A percentile compares a stretch with the other conserved stretches of the same genome.
Conservation (phyloP, 2,888 invertebrate species). For the Lepidochrysops patricia region DNA sequence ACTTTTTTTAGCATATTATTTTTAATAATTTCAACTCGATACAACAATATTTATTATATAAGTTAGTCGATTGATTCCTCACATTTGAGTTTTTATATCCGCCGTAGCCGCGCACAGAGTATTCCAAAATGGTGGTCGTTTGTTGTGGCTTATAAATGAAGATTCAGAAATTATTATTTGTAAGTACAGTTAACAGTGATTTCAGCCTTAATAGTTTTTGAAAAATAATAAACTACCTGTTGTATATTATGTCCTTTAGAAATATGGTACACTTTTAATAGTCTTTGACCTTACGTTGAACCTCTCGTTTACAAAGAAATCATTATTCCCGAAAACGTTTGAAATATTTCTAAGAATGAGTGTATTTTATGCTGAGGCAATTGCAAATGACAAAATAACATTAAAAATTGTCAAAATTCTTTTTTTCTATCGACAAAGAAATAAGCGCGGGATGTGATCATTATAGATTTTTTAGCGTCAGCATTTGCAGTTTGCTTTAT, state of each 20-base stretch:
- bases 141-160: constrained; percentile 67
- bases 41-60: background rate
- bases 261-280: background rate
- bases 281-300: background rate
- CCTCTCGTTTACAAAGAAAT: constrained; percentile 2
- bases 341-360: background rate
- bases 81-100: constrained; percentile 34
- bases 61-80: constrained; percentile 26
- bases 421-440: constrained; percentile 19
- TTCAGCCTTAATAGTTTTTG: background rate
- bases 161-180: constrained; percentile 34
- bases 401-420: background rate
- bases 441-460: constrained; percentile 63
- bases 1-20: background rate
- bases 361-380: background rate
- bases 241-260: background rate
- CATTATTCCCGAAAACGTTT: background rate
- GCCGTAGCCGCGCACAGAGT: constrained; percentile 45
- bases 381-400: background rate
- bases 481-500: background rate
- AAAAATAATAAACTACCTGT: background rate
- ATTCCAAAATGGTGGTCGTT: constrained; percentile 74
- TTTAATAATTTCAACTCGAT: background rate
- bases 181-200: constrained; percentile 28
- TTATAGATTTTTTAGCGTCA: constrained; percentile 47